Base-by-base conservation (phyloP, 2,113 vertebrate genomes). In the Mirounga angustirostris region DNA sequence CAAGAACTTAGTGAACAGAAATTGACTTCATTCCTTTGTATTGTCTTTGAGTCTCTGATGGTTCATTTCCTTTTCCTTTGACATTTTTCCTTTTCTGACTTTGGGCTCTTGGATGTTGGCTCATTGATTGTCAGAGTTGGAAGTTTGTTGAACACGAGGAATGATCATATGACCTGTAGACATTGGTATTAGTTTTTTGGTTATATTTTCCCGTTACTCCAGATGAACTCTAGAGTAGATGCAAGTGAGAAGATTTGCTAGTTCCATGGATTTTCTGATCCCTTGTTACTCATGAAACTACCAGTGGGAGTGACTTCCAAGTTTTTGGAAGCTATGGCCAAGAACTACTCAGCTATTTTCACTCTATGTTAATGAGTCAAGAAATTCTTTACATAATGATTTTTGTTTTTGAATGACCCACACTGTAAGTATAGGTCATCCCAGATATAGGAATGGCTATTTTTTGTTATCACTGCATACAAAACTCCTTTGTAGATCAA, bases 1-100 rank as follows among this genome's bases (percentile, higher is more conserved):
- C 24, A 74, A 84, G 28, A 95, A 74, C 59, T 73, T 79, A 90
- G 52, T 80, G 12, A 58, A 63, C 18, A 67, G 69, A 19, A 96
- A 56, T 92, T 93, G 76, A 36, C 43, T 76, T 79, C 33, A 86
- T 19, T 84, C n/a, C 21, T 97, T 92, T 76, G 26, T 69, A n/a
- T 84, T 88, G 87, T 93, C 18, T 97, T 91, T 65, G 73, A 56
- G 86, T 93, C 26, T 97, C 91, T 73, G 80, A 56, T 91, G n/a
- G 33, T 50, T 95, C 52, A 71, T 85, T 91, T 71, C 46, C 15
- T 89, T 19, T 83, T 79, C 58, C 30, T 85, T 79, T 81, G 71
- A 81, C 54, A 26, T 83, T 97, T 93, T 95, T 87, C 8, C 50
- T 92, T 93, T 94, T 79, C 67, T 89, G 74, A 79, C 59, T 86